phyloP scores from a whole-genome alignment of 2,113 vertebrate genomes.

The Xiphias gladius region DNA sequence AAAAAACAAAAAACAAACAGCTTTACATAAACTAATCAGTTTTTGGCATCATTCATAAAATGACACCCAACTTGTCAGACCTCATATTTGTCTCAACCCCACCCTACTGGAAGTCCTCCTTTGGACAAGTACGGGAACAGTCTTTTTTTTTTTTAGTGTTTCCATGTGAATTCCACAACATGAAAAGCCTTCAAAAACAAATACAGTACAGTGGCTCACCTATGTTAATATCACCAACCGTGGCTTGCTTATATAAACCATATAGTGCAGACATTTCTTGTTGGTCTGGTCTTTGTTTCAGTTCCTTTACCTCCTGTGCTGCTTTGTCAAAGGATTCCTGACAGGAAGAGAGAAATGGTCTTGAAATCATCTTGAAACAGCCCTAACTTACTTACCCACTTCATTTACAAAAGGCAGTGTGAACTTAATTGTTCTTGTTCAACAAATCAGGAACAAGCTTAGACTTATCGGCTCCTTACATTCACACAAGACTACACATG shows the following conservation, averaged over 20 bases:
- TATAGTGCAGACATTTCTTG: conserved; percentile 88
- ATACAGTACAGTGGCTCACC: conserved; percentile 77
- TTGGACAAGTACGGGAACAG: not conserved
- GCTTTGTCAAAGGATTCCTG: conserved; percentile 89
- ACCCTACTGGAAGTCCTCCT: not conserved
- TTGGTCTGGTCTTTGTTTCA: conserved; percentile 85
- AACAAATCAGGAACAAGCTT: not conserved
- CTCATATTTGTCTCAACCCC: conserved; percentile 24
- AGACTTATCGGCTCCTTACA: not conserved
- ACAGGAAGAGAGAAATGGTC: conserved; percentile 39
- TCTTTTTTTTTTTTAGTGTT: not conserved
- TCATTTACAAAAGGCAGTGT: not conserved
- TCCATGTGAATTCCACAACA: not conserved
- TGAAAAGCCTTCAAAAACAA: not conserved
- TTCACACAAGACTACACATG: not conserved
- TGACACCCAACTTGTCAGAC: conserved; percentile 32
- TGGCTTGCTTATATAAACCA: conserved; percentile 91
- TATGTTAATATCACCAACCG: conserved; percentile 89
- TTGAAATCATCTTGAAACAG: not conserved
- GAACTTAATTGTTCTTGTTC: not conserved
- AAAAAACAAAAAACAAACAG: not conserved
- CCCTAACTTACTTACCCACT: not conserved
- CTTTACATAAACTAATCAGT: not conserved
- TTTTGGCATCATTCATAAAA: not conserved
- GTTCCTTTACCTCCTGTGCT: conserved; percentile 87